These are phyloP conservation scores for Babylonia areolata DNA, from an alignment of 1,140 invertebrate genomes.

Conservation along the genomic window DNA sequence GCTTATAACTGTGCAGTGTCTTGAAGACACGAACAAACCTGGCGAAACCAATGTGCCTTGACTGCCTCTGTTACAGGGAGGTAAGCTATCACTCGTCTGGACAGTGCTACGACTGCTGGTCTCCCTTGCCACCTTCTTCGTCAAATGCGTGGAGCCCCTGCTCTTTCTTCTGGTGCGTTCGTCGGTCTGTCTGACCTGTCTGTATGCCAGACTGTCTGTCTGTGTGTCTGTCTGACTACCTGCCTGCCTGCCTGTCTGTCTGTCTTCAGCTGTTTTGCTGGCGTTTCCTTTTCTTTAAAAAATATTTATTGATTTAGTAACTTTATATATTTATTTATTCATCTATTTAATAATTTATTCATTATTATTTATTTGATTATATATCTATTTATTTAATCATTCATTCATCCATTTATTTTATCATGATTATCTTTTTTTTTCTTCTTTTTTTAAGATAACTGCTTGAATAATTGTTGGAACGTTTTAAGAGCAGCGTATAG, in stretches of 20 bases:
- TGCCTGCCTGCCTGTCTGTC: background rate
- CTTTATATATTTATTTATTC: background rate
- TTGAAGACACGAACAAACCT: no score
- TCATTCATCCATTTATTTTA: background rate
- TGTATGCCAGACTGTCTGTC: background rate
- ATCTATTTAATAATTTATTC: background rate
- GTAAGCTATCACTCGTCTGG: background rate
- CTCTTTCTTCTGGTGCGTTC: constrained; percentile 24
- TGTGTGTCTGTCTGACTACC: background rate
- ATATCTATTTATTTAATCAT: background rate
- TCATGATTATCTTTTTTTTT: background rate
- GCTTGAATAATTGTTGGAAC: no score
- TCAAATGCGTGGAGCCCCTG: constrained; percentile 14
- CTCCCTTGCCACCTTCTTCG: constrained; percentile 14
- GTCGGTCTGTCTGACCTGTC: background rate
- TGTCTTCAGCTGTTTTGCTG: background rate
- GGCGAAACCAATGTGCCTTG: no score
- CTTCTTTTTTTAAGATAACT: no score
- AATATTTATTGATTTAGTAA: background rate
- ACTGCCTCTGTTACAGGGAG: constrained; percentile 9
- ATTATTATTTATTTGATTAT: background rate
- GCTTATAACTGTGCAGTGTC: no score
- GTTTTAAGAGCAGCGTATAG: no score
- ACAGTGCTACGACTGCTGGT: background rate
- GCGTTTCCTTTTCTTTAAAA: background rate